These are phyloP conservation scores for Marronus borbonicus DNA, from an alignment of 2,888 invertebrate species.

Conservation along the genomic window DNA sequence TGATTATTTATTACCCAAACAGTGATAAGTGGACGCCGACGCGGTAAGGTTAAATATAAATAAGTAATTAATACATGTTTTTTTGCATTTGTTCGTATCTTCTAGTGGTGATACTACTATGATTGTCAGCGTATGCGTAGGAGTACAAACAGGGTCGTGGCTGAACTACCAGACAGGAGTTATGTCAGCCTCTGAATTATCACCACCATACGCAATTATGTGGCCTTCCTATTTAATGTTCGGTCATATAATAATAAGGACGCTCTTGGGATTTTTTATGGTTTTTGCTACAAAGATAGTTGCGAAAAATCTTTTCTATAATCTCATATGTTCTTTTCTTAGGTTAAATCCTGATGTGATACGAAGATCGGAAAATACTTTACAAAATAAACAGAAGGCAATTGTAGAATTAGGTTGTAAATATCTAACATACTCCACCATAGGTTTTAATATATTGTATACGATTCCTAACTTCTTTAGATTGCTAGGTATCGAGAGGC, in stretches of 20 bases:
- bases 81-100: constrained; percentile 54
- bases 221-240: constrained; percentile 86
- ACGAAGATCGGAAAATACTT: constrained; percentile 76
- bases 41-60: constrained; percentile 72
- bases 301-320: constrained; percentile 81
- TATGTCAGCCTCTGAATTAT: constrained; percentile 74
- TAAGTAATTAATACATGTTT: background rate
- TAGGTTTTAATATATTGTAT: constrained; percentile 86
- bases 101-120: constrained; percentile 91
- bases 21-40: constrained; percentile 93
- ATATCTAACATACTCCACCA: constrained; percentile 84
- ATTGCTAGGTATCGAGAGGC: constrained; percentile 83
- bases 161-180: constrained; percentile 86
- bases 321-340: constrained; percentile 80
- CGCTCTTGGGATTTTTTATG: constrained; percentile 83
- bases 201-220: constrained; percentile 81
- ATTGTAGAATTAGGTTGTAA: constrained; percentile 88
- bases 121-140: constrained; percentile 87
- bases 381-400: constrained; percentile 81
- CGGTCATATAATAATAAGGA: constrained; percentile 78
- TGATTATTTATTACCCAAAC: constrained; percentile 86
- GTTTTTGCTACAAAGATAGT: constrained; percentile 80
- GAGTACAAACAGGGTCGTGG: constrained; percentile 87
- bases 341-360: constrained; percentile 79
- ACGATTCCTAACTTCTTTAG: constrained; percentile 85